phyloP scores from a whole-genome alignment of 2,113 vertebrate species.

The Pseudolaguvia tuberculata region DNA sequence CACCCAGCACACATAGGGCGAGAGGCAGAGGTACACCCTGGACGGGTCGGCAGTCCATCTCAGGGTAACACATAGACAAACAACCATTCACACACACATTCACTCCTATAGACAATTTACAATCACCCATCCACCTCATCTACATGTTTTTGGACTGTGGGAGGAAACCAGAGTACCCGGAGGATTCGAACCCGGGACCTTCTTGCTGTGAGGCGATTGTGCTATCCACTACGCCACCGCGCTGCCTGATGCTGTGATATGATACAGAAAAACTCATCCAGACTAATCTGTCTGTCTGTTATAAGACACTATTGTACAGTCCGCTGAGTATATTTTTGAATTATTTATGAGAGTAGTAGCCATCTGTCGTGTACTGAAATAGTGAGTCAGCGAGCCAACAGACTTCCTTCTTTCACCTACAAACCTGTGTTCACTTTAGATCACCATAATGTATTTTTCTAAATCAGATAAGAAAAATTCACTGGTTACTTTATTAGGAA shows the following conservation, averaged over 20 bases:
- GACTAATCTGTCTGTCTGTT: slow-evolving; percentile 11
- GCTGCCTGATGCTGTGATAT: slow-evolving; percentile 14
- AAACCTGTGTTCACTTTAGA: background rate
- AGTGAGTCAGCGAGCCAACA: slow-evolving; percentile 6
- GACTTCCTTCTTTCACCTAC: background rate
- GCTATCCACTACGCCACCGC: too few relatives aligned
- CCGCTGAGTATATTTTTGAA: slow-evolving; percentile 40
- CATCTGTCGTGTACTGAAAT: slow-evolving; percentile 38
- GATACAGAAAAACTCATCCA: slow-evolving; percentile 12
- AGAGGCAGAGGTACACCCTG: too few relatives aligned
- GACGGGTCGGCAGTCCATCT: too few relatives aligned
- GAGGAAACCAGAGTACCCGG: too few relatives aligned
- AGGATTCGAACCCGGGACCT: too few relatives aligned
- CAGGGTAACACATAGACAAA: too few relatives aligned
- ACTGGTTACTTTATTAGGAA: background rate
- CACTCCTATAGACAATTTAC: too few relatives aligned
- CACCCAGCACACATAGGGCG: too few relatives aligned
- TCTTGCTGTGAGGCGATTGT: too few relatives aligned
- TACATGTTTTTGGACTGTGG: too few relatives aligned
- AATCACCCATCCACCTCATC: too few relatives aligned
- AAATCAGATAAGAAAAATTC: background rate
- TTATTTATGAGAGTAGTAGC: slow-evolving; percentile 40
- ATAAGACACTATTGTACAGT: slow-evolving; percentile 34
- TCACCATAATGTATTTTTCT: background rate
- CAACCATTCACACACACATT: too few relatives aligned